Evolutionary conservation across 2,888 invertebrate species (phyloP).

Genomic region (Smittia sp.): DNA sequence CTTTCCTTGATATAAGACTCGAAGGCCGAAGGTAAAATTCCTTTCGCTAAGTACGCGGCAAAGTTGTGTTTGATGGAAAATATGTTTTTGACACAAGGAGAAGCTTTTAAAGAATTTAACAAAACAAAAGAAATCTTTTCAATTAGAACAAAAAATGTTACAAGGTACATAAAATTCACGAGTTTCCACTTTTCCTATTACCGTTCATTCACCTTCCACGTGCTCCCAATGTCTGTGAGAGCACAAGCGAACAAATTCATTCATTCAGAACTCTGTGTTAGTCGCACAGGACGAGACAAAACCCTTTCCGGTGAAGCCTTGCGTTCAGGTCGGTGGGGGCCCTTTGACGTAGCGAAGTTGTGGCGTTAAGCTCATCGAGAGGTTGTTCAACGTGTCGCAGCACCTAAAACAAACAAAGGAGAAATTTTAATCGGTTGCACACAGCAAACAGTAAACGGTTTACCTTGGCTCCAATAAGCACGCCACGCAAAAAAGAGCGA

Average conservation of each 20-base stretch:
- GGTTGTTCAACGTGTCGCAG: conserved; percentile 71
- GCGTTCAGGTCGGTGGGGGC: conserved; percentile 66
- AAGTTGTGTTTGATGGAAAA: background rate
- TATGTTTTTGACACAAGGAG: background rate
- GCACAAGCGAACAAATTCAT: background rate
- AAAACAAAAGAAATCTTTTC: background rate
- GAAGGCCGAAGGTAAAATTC: background rate
- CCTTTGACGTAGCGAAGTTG: conserved; percentile 73
- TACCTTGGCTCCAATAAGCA: conserved; percentile 66
- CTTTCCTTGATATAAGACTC: background rate
- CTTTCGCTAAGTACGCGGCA: background rate
- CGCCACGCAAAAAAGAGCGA: conserved; percentile 67
- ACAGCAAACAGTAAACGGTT: background rate
- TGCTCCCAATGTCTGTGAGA: background rate
- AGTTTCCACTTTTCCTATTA: background rate
- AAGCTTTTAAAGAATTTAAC: background rate
- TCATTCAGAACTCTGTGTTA: background rate
- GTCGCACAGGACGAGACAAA: background rate
- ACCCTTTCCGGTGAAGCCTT: background rate
- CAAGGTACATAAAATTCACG: conserved; percentile 23
- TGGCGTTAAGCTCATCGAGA: conserved; percentile 68
- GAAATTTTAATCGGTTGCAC: background rate
- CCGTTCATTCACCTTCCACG: background rate
- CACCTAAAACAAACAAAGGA: conserved; percentile 50
- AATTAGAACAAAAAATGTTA: background rate